A percentile compares a stretch with the other conserved stretches of the same genome.
phyloP scores from a whole-genome alignment of 2,797 vertebrate genomes.

The Masticophis lateralis region DNA sequence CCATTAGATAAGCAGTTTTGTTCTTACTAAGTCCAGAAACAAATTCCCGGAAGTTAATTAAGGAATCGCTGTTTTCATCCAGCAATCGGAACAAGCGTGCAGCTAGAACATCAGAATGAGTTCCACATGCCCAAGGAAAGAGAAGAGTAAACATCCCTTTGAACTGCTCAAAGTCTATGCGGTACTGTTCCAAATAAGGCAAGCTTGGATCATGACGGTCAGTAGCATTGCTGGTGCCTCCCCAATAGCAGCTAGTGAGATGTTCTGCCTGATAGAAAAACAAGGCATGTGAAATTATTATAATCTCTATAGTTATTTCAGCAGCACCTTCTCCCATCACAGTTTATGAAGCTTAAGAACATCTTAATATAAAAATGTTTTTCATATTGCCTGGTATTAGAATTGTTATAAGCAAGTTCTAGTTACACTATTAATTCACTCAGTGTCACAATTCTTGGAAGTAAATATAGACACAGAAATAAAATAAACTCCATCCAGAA shows the following conservation, averaged over 20 bases:
- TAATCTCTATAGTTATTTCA: neutral
- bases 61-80: constrained; percentile 87
- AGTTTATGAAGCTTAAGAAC: neutral
- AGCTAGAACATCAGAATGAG: constrained; percentile 86
- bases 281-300: neutral
- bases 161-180: constrained; percentile 95
- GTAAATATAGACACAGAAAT: neutral
- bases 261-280: constrained; percentile 83
- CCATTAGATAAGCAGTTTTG: neutral
- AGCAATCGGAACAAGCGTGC: constrained; percentile 86
- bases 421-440: neutral
- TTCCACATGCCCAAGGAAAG: constrained; percentile 91
- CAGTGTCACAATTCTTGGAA: neutral
- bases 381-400: neutral
- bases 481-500: neutral
- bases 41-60: constrained; percentile 97
- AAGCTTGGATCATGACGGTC: constrained; percentile 95
- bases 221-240: constrained; percentile 87
- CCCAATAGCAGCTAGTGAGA: constrained; percentile 98
- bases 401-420: neutral
- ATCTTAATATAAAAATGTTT: neutral
- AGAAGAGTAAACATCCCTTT: constrained; percentile 90
- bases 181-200: constrained; percentile 97
- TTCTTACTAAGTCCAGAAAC: constrained; percentile 87
- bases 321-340: accelerated